phyloP scores from a whole-genome alignment of 2,888 invertebrate genomes.

The Macrophya alboannulata region DNA sequence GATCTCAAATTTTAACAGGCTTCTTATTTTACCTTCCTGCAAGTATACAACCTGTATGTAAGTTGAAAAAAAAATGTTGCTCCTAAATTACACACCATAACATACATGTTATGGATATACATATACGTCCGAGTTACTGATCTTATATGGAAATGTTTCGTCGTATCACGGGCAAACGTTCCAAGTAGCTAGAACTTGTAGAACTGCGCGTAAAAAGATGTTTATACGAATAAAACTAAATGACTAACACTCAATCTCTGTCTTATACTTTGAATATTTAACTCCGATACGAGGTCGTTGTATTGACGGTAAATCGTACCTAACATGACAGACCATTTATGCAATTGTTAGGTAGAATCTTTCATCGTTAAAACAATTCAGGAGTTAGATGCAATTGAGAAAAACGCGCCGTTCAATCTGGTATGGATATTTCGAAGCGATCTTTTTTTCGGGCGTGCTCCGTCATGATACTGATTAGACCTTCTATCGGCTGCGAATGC shows the following conservation, averaged over 20 bases:
- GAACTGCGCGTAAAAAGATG: conserved; percentile 22
- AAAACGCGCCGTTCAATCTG: too few relatives aligned
- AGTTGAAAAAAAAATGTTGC: too few relatives aligned
- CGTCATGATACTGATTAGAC: too few relatives aligned
- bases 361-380: background rate
- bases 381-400: background rate
- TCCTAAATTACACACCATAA: too few relatives aligned
- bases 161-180: background rate
- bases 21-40: too few relatives aligned
- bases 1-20: too few relatives aligned
- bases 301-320: conserved; percentile 1
- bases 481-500: too few relatives aligned
- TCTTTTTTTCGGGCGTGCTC: too few relatives aligned
- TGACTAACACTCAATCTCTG: conserved; percentile 42
- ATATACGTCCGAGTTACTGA: conserved; percentile 11
- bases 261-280: conserved; percentile 9
- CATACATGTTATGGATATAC: background rate
- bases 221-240: conserved; percentile 26
- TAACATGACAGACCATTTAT: background rate
- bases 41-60: too few relatives aligned
- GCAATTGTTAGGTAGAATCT: background rate
- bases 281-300: background rate
- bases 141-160: conserved; percentile 44
- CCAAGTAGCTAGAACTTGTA: conserved; percentile 26
- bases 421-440: too few relatives aligned